Conservation (phyloP, 2,797 vertebrate species). For the Sebastes ruberrimus region DNA sequence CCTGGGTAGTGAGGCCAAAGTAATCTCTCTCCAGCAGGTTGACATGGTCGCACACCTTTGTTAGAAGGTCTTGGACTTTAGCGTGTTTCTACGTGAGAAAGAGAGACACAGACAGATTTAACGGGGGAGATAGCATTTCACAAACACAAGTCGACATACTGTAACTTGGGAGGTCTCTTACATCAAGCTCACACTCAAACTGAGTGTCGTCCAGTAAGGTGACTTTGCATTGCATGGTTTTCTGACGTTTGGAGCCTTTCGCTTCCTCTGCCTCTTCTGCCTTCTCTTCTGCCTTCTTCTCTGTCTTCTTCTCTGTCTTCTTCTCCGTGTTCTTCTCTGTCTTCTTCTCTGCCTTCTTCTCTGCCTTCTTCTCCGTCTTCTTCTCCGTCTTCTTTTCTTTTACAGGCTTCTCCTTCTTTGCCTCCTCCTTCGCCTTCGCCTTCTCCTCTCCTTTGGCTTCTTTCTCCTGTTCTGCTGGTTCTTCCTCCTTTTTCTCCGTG, state of each 20-base stretch:
- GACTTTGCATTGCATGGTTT: slow-evolving; percentile 93
- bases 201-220: slow-evolving; percentile 90
- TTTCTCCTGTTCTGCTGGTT: slow-evolving; percentile 76
- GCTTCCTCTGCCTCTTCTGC: slow-evolving; percentile 68
- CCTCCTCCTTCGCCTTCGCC: slow-evolving; percentile 42
- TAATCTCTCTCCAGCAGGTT: slow-evolving; percentile 98
- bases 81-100: slow-evolving; percentile 88
- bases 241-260: slow-evolving; percentile 83
- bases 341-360: too few species aligned
- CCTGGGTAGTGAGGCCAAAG: slow-evolving; percentile 91
- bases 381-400: slow-evolving; percentile 32
- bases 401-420: slow-evolving; percentile 71
- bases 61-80: slow-evolving; percentile 92
- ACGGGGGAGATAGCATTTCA: too few species aligned
- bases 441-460: slow-evolving; percentile 13
- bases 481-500: slow-evolving; percentile 26
- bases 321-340: fast-evolving
- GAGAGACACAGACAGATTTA: neutral
- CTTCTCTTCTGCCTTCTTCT: too few species aligned
- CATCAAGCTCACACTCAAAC: slow-evolving; percentile 93
- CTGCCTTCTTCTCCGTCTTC: neutral
- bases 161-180: slow-evolving; percentile 73
- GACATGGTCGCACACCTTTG: slow-evolving; percentile 93
- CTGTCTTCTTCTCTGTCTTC: fast-evolving
- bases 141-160: neutral